These are phyloP conservation scores for Thalassophryne amazonica DNA, from an alignment of 2,797 vertebrate species.

Conservation along the genomic window DNA sequence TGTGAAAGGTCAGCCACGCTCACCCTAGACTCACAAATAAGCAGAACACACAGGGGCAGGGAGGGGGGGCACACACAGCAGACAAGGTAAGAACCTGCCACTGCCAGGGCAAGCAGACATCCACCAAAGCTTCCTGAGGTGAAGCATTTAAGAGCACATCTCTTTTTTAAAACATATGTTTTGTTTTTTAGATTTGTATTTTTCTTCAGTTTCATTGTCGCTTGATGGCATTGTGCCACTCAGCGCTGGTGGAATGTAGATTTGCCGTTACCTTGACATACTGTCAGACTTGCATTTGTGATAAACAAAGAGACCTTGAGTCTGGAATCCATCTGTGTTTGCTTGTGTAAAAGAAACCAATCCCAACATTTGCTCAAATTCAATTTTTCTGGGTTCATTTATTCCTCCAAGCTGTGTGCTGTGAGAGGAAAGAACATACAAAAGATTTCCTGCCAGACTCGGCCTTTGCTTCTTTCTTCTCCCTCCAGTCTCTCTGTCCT, in stretches of 20 bases:
- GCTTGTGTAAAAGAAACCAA: not conserved
- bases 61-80: too few relatives aligned
- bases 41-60: too few relatives aligned
- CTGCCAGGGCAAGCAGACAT: too few relatives aligned
- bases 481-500: not conserved
- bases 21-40: too few relatives aligned
- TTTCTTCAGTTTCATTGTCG: too few relatives aligned
- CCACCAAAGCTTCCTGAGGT: too few relatives aligned
- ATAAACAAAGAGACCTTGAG: not conserved
- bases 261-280: constrained; percentile 32
- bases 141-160: too few relatives aligned
- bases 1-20: too few relatives aligned
- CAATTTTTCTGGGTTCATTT: not conserved
- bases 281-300: not conserved
- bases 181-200: too few relatives aligned
- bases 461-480: not conserved
- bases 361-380: not conserved
- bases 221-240: not conserved
- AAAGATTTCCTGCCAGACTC: not conserved
- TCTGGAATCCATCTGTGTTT: not conserved
- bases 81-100: too few relatives aligned
- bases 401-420: not conserved
- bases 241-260: constrained; percentile 21
- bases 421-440: not conserved
- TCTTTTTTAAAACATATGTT: too few relatives aligned